phyloP scores from a whole-genome alignment of 2,888 invertebrate genomes.

The Drosophila ustulata region DNA sequence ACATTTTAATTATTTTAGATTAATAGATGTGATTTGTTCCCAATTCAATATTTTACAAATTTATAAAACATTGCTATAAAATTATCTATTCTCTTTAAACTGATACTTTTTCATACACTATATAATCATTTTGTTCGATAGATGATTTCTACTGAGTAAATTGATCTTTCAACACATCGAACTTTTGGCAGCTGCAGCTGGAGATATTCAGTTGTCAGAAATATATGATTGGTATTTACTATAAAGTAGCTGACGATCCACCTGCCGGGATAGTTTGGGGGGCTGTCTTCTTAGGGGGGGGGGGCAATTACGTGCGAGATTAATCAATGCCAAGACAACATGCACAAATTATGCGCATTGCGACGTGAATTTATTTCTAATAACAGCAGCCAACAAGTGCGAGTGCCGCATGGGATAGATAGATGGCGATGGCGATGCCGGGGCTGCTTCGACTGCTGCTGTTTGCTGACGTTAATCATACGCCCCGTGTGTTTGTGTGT shows the following conservation, averaged over 20 bases:
- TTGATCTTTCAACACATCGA: neutral
- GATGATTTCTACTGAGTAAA: neutral
- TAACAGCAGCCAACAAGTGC: constrained; percentile 63
- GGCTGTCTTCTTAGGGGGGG: constrained; percentile 22
- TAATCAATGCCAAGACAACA: constrained; percentile 78
- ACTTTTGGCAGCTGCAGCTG: neutral
- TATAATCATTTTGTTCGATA: neutral
- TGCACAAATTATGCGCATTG: constrained; percentile 71
- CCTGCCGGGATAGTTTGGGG: constrained; percentile 14
- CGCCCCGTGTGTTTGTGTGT: constrained; percentile 65
- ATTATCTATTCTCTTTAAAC: neutral
- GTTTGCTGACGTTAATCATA: constrained; percentile 76
- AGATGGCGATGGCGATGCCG: constrained; percentile 6
- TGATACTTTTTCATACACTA: neutral
- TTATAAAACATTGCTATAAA: neutral
- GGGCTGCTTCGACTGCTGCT: constrained; percentile 13
- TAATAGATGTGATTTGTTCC: neutral
- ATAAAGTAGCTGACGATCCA: constrained; percentile 16
- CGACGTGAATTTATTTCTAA: constrained; percentile 75
- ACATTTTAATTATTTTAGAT: no score
- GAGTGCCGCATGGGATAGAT: constrained; percentile 28
- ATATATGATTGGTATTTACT: constrained; percentile 9
- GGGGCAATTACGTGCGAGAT: constrained; percentile 74
- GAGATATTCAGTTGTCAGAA: neutral
- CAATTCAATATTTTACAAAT: neutral